Base-by-base conservation (phyloP, 2,888 invertebrate species). In the Empis livida region DNA sequence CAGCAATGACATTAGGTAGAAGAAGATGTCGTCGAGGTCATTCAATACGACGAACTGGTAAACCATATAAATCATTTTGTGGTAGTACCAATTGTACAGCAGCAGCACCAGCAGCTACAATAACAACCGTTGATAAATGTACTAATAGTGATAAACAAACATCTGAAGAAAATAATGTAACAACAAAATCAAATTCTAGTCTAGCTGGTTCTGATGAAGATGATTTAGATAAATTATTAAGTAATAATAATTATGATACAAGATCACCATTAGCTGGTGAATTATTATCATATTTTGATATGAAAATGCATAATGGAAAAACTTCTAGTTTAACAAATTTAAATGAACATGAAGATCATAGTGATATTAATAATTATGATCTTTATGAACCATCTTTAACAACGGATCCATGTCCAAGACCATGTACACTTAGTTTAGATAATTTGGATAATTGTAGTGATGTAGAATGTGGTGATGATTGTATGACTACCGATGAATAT, bases 1-100 rank as follows among this genome's bases (percentile, higher is more conserved):
- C 73, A 42, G 72, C 77, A 32, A 73, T 76, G 60, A 75, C 77
- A 11, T 64, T 78, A 40, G 78, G 78, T 46, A 68, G 79, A 43
- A 70, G 78, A 59, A 74, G 76, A 56, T 69, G 72, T 46, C 60
- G 68, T 10, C 64, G 68, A 9, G 68, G 68, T 0, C 67, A 68
- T 46, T 68, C 68, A 5, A 66, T 68, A 35, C 55, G 68, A 10
- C 58, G 67, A 44, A 67, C 67, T 0, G 68, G 67, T 15, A 64
- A 64, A 48, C 53, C 63, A n/a, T 48, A 54, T 43, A 54, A 52
- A 46, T 40, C 54, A 49, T 48, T 50, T 47, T 9, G 23, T 35
- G 38, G 31, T 42, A 17, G 16, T 14, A 27, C 14, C 14, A 41
- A 11, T 45, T 13, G 6, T 42, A 27, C 5, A 5, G 13, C 5